phyloP scores from a whole-genome alignment of 2,113 vertebrate species.

The Morone saxatilis region DNA sequence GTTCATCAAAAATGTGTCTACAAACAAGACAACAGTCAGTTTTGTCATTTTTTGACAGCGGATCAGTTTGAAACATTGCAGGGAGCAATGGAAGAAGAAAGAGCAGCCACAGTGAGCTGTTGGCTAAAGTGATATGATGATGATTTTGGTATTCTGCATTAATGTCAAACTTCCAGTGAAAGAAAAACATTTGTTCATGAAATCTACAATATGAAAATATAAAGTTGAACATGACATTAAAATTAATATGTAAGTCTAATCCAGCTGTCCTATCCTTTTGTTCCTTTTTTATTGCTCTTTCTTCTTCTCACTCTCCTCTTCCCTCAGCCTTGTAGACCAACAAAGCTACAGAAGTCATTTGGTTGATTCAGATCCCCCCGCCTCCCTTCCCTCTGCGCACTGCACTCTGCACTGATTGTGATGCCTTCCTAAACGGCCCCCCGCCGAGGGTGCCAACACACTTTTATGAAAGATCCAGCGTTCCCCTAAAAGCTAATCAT shows the following conservation, averaged over 20 bases:
- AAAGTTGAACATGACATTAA: too few relatives aligned
- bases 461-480: constrained; percentile 77
- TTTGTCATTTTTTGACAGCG: too few relatives aligned
- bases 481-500: constrained; percentile 82
- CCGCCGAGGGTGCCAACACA: constrained; percentile 65
- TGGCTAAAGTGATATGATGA: too few relatives aligned
- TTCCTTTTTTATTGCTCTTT: neutral
- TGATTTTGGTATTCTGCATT: too few relatives aligned
- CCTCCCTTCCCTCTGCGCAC: constrained; percentile 6
- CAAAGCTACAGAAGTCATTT: constrained; percentile 36
- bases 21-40: too few relatives aligned
- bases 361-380: constrained; percentile 18
- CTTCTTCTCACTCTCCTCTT: neutral
- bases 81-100: too few relatives aligned
- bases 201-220: too few relatives aligned
- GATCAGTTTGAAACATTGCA: too few relatives aligned
- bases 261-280: neutral
- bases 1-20: too few relatives aligned
- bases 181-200: too few relatives aligned
- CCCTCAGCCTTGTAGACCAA: constrained; percentile 30
- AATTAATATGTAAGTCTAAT: neutral
- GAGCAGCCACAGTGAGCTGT: too few relatives aligned
- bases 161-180: too few relatives aligned
- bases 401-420: constrained; percentile 64
- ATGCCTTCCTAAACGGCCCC: constrained; percentile 71